Evolutionary conservation across 2,888 invertebrate genomes (phyloP).

Genomic region (Danaus chrysippus): DNA sequence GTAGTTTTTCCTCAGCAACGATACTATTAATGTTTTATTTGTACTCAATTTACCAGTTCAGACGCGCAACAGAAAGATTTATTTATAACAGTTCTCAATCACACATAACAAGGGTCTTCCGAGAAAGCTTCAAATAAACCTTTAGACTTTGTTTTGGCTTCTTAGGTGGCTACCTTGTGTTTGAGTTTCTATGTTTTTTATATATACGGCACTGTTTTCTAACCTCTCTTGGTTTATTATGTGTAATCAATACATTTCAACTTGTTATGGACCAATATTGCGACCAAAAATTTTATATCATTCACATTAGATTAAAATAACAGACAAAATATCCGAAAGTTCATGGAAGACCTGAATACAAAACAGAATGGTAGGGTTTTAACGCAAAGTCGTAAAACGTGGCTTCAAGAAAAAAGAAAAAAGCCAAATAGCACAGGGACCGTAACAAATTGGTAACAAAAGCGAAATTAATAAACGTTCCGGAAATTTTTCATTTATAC

Average conservation of each 20-base stretch:
- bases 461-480: slow-evolving; percentile 59
- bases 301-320: too few species aligned
- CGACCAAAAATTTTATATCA: too few species aligned
- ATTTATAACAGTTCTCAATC: slow-evolving; percentile 65
- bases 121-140: slow-evolving; percentile 59
- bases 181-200: slow-evolving; percentile 11
- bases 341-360: background rate
- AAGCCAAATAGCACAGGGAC: slow-evolving; percentile 43
- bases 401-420: slow-evolving; percentile 25
- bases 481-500: slow-evolving; percentile 72
- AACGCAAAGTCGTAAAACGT: slow-evolving; percentile 13
- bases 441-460: slow-evolving; percentile 66
- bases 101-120: slow-evolving; percentile 57
- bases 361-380: background rate
- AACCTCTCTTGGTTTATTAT: background rate
- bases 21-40: slow-evolving; percentile 26
- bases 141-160: slow-evolving; percentile 64
- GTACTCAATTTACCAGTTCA: slow-evolving; percentile 21
- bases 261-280: too few species aligned
- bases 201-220: background rate
- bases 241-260: slow-evolving; percentile 1
- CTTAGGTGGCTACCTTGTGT: slow-evolving; percentile 55
- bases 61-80: slow-evolving; percentile 39
- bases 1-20: slow-evolving; percentile 7
- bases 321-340: background rate